A percentile compares a stretch with the other conserved stretches of the same genome.
Evolutionary conservation across 2,797 vertebrate species (phyloP).

Genomic region (Mormyrops attenuatus): DNA sequence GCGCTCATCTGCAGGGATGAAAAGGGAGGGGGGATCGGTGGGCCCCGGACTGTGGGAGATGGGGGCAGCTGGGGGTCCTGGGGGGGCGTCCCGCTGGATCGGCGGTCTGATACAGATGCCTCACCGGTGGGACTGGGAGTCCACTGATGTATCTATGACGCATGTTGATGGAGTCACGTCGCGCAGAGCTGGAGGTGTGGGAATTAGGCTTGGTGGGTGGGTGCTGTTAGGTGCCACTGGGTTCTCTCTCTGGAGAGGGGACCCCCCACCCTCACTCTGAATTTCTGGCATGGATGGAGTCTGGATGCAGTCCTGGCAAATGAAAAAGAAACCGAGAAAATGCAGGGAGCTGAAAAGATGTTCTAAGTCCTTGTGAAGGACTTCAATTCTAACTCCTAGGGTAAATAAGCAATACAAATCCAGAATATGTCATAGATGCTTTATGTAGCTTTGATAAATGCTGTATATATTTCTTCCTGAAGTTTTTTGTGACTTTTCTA

Average conservation of each 20-base stretch:
- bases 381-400: neutral
- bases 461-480: neutral
- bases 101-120: neutral
- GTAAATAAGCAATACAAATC: neutral
- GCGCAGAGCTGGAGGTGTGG: neutral
- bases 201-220: neutral
- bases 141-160: neutral
- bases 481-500: constrained; percentile 8
- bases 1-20: neutral
- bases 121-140: neutral
- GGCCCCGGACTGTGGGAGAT: neutral
- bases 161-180: neutral
- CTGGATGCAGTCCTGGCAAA: neutral
- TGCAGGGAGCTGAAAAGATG: neutral
- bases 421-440: neutral
- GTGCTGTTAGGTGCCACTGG: neutral
- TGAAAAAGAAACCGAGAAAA: neutral
- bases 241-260: neutral
- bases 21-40: neutral
- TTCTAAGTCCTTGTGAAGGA: neutral
- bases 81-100: neutral
- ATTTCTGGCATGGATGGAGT: neutral
- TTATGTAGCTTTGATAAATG: constrained; percentile 6
- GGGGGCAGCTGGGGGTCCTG: neutral
- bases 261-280: neutral